These are phyloP conservation scores for Meliscaeva auricollis DNA, from an alignment of 2,888 invertebrate species.

Conservation along the genomic window DNA sequence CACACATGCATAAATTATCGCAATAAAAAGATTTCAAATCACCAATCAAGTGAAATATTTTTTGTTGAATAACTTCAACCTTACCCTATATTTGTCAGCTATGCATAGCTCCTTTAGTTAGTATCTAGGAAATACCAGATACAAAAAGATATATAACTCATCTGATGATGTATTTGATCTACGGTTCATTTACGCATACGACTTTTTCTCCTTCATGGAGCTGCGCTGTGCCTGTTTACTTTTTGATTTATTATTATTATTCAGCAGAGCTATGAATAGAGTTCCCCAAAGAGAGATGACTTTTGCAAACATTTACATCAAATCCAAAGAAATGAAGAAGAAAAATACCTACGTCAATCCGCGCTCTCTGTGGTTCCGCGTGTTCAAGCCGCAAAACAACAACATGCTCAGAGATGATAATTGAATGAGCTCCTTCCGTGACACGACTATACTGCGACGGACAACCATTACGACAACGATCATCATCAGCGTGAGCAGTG, in stretches of 20 bases:
- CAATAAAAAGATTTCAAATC: too few species aligned
- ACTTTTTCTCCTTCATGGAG: slow-evolving; percentile 9
- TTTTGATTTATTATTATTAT: slow-evolving; percentile 70
- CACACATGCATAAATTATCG: too few species aligned
- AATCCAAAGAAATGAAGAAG: slow-evolving; percentile 14
- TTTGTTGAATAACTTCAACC: too few species aligned
- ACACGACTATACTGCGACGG: slow-evolving; percentile 31
- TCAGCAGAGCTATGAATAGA: slow-evolving; percentile 43
- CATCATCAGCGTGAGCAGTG: slow-evolving; percentile 3
- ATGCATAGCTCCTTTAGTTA: slow-evolving; percentile 18
- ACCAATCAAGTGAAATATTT: too few species aligned
- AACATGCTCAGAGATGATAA: slow-evolving; percentile 61
- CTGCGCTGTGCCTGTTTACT: slow-evolving; percentile 43
- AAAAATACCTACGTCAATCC: slow-evolving; percentile 40
- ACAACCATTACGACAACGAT: background rate
- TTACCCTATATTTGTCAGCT: slow-evolving; percentile 17
- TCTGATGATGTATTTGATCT: slow-evolving; percentile 65
- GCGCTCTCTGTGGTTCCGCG: too few species aligned
- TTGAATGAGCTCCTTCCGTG: slow-evolving; percentile 75
- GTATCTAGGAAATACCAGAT: slow-evolving; percentile 42
- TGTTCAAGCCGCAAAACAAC: slow-evolving; percentile 34
- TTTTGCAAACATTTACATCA: slow-evolving; percentile 10
- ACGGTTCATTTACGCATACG: slow-evolving; percentile 51
- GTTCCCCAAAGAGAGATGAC: slow-evolving; percentile 19
- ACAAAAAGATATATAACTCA: slow-evolving; percentile 12